phyloP scores from a whole-genome alignment of 2,797 vertebrate species.

The Rhinatrema bivittatum region DNA sequence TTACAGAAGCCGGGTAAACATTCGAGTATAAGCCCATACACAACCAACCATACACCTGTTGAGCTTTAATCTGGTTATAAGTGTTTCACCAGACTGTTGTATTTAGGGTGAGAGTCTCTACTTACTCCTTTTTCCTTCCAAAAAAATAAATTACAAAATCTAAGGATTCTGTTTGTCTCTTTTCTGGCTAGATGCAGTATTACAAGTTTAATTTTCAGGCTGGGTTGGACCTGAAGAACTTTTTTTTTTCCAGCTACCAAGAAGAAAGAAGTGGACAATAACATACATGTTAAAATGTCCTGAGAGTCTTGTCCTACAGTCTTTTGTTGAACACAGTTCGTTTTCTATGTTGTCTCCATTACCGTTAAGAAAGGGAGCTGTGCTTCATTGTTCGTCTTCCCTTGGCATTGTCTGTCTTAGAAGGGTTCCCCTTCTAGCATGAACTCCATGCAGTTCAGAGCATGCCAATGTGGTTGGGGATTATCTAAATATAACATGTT shows the following conservation, averaged over 20 bases:
- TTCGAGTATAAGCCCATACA: conserved; percentile 83
- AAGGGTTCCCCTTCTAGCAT: conserved; percentile 34
- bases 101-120: conserved; percentile 17
- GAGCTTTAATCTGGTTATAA: conserved; percentile 20
- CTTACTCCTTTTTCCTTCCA: conserved; percentile 23
- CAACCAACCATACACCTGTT: conserved; percentile 32
- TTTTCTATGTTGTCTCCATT: conserved; percentile 68
- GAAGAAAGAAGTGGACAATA: conserved; percentile 65
- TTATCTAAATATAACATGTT: conserved; percentile 28
- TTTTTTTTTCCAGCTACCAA: conserved; percentile 66
- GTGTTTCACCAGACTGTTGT: conserved; percentile 25
- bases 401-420: conserved; percentile 60
- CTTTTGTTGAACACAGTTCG: conserved; percentile 56
- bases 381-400: conserved; percentile 64
- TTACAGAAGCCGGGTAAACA: conserved; percentile 88
- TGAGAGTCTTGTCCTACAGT: conserved; percentile 56
- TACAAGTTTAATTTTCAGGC: conserved; percentile 44
- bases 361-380: conserved; percentile 56
- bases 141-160: conserved; percentile 20
- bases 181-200: conserved; percentile 32
- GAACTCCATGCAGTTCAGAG: conserved; percentile 28
- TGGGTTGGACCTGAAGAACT: conserved; percentile 47
- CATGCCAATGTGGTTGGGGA: conserved; percentile 15
- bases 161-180: conserved; percentile 29
- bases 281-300: conserved; percentile 64